Percentiles rank a stretch among this genome's conserved stretches.
These are phyloP conservation scores for Anastatus disparis DNA, from an alignment of 1,140 invertebrate species.

Conservation along the genomic window DNA sequence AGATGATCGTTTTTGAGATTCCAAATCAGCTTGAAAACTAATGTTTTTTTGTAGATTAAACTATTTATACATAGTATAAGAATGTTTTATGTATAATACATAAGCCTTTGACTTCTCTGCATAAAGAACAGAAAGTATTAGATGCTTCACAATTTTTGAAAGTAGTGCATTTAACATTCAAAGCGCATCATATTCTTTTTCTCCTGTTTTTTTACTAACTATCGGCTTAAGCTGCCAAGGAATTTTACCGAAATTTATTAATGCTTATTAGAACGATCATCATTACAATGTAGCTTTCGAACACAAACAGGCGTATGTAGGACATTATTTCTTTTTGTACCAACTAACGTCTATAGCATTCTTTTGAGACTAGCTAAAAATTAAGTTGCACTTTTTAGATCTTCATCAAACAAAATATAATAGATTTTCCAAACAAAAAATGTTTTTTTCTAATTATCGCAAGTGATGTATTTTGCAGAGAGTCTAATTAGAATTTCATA, in stretches of 20 bases:
- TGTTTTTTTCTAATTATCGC: conserved; percentile 1
- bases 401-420: conserved; percentile 11
- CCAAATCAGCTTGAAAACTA: conserved; percentile 51
- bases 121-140: conserved; percentile 10
- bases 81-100: conserved; percentile 15
- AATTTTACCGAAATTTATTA: not conserved
- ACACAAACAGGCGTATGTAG: not conserved
- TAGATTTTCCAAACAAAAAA: conserved; percentile 10
- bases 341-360: conserved; percentile 13
- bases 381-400: conserved; percentile 15
- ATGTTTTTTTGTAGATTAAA: conserved; percentile 43
- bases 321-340: conserved; percentile 1
- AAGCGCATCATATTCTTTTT: not conserved
- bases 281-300: not conserved
- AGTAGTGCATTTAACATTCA: not conserved
- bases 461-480: too few species aligned
- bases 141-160: not conserved
- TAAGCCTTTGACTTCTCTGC: conserved; percentile 13
- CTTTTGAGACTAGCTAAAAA: conserved; percentile 22
- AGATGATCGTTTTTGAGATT: conserved; percentile 37
- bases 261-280: not conserved
- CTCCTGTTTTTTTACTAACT: not conserved
- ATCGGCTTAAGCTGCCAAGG: not conserved
- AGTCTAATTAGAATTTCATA: conserved; percentile 13
- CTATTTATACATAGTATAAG: conserved; percentile 61